These are phyloP conservation scores for Lycodopsis pacificus DNA, from an alignment of 2,797 vertebrate species.

Conservation along the genomic window DNA sequence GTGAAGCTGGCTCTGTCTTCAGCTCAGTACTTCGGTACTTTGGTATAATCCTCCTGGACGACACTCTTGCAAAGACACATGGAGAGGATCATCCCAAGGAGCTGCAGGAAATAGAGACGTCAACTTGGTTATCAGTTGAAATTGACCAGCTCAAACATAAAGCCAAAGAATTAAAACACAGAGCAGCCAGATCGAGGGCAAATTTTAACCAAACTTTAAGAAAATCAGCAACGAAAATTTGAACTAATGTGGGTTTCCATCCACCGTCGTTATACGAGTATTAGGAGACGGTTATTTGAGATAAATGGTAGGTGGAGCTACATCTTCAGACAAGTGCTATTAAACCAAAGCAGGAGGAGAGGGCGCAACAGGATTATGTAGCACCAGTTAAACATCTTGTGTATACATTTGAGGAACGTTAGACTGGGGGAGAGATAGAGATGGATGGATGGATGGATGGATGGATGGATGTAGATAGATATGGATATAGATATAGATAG, in stretches of 20 bases:
- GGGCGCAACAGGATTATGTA: not conserved
- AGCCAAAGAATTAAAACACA: not conserved
- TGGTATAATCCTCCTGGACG: constrained; percentile 94
- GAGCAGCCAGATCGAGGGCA: not conserved
- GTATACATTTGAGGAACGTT: not conserved
- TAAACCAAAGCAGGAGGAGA: not conserved
- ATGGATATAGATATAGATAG: too few relatives aligned
- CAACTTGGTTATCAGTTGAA: constrained; percentile 35
- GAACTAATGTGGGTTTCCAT: not conserved
- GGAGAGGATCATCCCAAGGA: constrained; percentile 94
- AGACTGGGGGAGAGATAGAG: constrained; percentile 1
- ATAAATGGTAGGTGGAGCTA: not conserved
- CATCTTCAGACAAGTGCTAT: too few relatives aligned
- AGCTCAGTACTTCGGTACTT: constrained; percentile 96
- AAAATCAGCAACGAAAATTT: not conserved
- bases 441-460: too few relatives aligned
- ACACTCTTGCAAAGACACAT: constrained; percentile 94
- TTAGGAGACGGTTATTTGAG: not conserved
- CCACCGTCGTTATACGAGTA: not conserved
- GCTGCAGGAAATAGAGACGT: constrained; percentile 77
- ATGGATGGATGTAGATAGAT: too few relatives aligned
- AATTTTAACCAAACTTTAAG: not conserved
- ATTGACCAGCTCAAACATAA: constrained; percentile 2
- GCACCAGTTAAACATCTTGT: not conserved
- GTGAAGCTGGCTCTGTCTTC: constrained; percentile 44